A percentile compares a stretch with the other conserved stretches of the same genome.
These are phyloP conservation scores for Hassar affinis DNA, from an alignment of 2,113 vertebrate genomes.

Conservation along the genomic window DNA sequence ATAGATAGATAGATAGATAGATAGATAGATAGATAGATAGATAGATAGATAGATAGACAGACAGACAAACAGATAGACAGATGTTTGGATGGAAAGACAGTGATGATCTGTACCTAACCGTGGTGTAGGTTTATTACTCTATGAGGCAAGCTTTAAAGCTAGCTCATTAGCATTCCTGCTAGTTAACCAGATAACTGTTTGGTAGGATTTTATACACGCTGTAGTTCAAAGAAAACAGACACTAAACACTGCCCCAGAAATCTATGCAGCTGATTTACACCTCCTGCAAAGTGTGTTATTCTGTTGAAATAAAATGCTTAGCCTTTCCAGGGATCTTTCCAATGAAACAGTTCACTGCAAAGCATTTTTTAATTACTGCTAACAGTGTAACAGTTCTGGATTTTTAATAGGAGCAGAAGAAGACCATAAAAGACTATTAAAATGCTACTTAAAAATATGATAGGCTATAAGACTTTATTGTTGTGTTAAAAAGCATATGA, in stretches of 20 bases:
- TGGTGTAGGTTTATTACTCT: background rate
- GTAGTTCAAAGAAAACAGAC: background rate
- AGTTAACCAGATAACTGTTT: background rate
- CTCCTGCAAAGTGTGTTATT: background rate
- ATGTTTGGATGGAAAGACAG: too few relatives aligned
- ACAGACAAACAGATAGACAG: too few relatives aligned
- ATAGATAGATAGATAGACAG: too few relatives aligned
- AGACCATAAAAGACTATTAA: slow-evolving; percentile 6
- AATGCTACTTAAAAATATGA: slow-evolving; percentile 10
- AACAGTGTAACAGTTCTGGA: background rate
- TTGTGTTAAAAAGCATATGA: background rate
- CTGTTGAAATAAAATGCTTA: background rate
- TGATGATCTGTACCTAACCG: background rate
- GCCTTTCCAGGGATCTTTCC: background rate
- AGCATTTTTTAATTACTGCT: background rate
- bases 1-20: too few relatives aligned
- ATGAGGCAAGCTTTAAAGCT: background rate
- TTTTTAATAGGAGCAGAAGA: background rate
- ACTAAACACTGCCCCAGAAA: background rate
- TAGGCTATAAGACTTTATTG: slow-evolving; percentile 8
- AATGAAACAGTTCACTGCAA: background rate
- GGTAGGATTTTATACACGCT: background rate
- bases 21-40: too few relatives aligned
- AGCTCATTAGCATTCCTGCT: background rate
- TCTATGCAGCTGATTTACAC: background rate